These are phyloP conservation scores for Brassicogethes aeneus DNA, from an alignment of 2,888 invertebrate genomes.

Conservation along the genomic window DNA sequence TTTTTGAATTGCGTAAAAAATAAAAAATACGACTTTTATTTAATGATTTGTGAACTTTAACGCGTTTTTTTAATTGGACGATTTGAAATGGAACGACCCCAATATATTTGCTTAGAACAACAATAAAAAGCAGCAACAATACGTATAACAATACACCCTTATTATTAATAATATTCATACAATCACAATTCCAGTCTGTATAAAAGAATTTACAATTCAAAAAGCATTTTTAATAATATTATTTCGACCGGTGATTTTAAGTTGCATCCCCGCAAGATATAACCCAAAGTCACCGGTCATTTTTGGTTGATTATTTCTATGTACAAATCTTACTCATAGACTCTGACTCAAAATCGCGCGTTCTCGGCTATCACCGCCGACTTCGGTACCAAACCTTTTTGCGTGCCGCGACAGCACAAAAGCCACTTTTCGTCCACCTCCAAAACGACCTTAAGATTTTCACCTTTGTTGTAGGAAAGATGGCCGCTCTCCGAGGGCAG, in stretches of 20 bases:
- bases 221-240: constrained; percentile 16
- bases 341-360: constrained; percentile 26
- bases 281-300: too few species aligned
- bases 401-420: constrained; percentile 65
- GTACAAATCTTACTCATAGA: neutral
- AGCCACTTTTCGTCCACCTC: constrained; percentile 71
- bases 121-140: constrained; percentile 22
- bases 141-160: constrained; percentile 12
- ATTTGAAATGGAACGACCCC: too few species aligned
- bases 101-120: constrained; percentile 18
- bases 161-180: constrained; percentile 15
- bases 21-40: too few species aligned
- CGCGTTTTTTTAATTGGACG: too few species aligned
- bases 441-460: constrained; percentile 60
- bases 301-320: too few species aligned
- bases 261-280: too few species aligned
- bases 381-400: constrained; percentile 67
- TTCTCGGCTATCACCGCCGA: constrained; percentile 52
- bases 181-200: constrained; percentile 29
- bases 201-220: constrained; percentile 27
- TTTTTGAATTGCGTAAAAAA: too few species aligned
- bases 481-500: constrained; percentile 71
- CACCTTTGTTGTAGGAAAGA: constrained; percentile 68
- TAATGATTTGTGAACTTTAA: too few species aligned
- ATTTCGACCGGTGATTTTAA: neutral